These are phyloP conservation scores for Cephalotes varians DNA, from an alignment of 2,888 invertebrate species.

Conservation along the genomic window DNA sequence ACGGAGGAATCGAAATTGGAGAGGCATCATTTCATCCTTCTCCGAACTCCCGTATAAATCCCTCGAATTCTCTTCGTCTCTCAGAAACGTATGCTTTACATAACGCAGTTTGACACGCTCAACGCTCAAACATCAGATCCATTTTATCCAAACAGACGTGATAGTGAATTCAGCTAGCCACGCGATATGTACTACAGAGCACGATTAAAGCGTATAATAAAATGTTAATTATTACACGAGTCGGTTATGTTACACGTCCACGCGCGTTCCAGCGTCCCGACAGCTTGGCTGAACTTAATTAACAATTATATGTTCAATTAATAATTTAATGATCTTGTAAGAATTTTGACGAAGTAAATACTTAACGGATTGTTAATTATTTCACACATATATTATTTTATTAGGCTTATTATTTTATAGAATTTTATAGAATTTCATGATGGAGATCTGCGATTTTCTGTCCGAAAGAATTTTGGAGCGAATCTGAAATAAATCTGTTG, in stretches of 20 bases:
- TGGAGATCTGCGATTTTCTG: constrained; percentile 1
- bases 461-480: constrained; percentile 71
- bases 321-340: neutral
- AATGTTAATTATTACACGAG: constrained; percentile 9
- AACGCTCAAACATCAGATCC: constrained; percentile 69
- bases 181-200: neutral
- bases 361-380: neutral
- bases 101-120: constrained; percentile 44
- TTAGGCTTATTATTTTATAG: neutral
- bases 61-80: constrained; percentile 14
- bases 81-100: constrained; percentile 35
- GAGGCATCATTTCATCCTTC: constrained; percentile 33
- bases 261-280: neutral
- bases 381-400: neutral
- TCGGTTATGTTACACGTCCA: neutral
- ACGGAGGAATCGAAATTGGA: constrained; percentile 7
- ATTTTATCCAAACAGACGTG: constrained; percentile 53
- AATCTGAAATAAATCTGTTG: constrained; percentile 54
- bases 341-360: neutral
- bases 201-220: neutral
- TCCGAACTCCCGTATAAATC: constrained; percentile 13
- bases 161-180: constrained; percentile 60
- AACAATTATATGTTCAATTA: neutral
- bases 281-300: neutral
- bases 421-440: neutral